Evolutionary conservation across 1,140 invertebrate species (phyloP).

Genomic region (Nebria ingens): DNA sequence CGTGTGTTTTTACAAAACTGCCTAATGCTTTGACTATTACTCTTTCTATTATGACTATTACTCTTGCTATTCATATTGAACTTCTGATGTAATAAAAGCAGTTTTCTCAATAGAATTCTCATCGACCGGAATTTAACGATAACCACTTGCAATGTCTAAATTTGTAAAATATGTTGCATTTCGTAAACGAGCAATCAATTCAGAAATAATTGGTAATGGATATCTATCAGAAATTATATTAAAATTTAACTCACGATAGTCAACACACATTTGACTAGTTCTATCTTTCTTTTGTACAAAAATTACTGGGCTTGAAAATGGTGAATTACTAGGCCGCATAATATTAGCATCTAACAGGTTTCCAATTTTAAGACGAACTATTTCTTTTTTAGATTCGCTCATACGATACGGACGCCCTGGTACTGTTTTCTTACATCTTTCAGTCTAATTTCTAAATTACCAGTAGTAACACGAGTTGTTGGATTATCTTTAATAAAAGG

Average conservation of each 20-base stretch:
- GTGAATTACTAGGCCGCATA: constrained; percentile 25
- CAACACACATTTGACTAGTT: constrained; percentile 32
- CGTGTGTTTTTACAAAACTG: neutral
- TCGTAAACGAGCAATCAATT: constrained; percentile 36
- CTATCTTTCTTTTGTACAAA: constrained; percentile 31
- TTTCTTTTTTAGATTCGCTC: constrained; percentile 11
- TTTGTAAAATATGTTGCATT: constrained; percentile 36
- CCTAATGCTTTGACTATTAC: neutral
- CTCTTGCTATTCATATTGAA: constrained; percentile 31
- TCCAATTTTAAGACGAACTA: constrained; percentile 15
- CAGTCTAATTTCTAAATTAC: constrained; percentile 11
- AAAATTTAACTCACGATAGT: constrained; percentile 35
- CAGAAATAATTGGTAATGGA: constrained; percentile 41
- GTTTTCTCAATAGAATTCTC: constrained; percentile 34
- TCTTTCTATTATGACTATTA: no score
- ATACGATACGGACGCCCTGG: constrained; percentile 14
- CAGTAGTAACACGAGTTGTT: neutral
- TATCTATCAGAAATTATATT: constrained; percentile 36
- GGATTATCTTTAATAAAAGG: neutral
- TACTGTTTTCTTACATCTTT: constrained; percentile 15
- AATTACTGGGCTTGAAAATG: constrained; percentile 26
- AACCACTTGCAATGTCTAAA: constrained; percentile 38
- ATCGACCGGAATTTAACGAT: constrained; percentile 37
- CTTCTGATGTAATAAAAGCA: constrained; percentile 32
- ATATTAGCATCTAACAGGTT: constrained; percentile 25